A percentile compares a stretch with the other conserved stretches of the same genome.
Conservation (phyloP, 2,113 vertebrate genomes). For the Tauraco erythrolophus region DNA sequence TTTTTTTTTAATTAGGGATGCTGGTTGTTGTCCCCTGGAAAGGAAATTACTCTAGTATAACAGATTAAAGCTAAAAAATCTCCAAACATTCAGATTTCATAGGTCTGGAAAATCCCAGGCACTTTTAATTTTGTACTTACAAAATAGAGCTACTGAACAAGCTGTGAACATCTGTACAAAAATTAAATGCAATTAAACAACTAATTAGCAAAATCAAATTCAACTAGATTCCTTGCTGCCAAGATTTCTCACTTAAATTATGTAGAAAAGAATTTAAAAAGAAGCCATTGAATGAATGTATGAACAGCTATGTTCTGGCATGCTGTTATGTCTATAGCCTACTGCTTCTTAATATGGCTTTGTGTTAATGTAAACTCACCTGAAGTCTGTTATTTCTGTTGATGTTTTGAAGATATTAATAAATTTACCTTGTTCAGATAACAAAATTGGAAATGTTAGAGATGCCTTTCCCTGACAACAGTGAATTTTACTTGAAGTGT, state of each 20-base stretch:
- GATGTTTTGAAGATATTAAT: not conserved
- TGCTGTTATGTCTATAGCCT: not conserved
- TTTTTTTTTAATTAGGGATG: not conserved
- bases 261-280: not conserved
- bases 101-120: not conserved
- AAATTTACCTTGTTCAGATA: not conserved
- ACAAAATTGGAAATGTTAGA: not conserved
- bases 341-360: not conserved
- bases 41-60: not conserved
- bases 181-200: not conserved
- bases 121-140: not conserved
- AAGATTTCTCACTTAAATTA: not conserved
- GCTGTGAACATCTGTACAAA: not conserved
- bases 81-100: not conserved
- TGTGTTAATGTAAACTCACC: not conserved
- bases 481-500: not conserved
- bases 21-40: not conserved
- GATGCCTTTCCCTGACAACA: not conserved
- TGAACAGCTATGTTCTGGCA: not conserved
- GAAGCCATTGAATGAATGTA: not conserved
- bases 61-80: not conserved
- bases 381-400: not conserved
- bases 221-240: not conserved
- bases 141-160: not conserved
- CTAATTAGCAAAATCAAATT: constrained; percentile 2